A percentile compares a stretch with the other conserved stretches of the same genome.
These are phyloP conservation scores for Rhimphoctona megacephalus DNA, from an alignment of 2,888 invertebrate genomes.

Conservation along the genomic window DNA sequence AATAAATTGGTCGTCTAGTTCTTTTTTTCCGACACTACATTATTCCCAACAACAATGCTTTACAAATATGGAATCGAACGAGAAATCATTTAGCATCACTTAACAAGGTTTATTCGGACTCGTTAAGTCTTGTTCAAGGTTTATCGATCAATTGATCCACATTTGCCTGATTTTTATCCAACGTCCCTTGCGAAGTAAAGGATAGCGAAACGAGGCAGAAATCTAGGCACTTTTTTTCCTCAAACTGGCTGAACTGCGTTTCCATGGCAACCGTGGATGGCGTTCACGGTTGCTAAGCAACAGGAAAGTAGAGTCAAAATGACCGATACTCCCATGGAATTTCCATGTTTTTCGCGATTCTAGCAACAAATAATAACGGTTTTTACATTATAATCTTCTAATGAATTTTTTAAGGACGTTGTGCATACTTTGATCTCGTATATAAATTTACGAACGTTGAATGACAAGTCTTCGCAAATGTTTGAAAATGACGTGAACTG, in stretches of 20 bases:
- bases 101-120: not conserved
- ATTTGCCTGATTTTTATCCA: not conserved
- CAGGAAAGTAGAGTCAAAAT: not conserved
- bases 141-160: not conserved
- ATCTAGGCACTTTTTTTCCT: not conserved
- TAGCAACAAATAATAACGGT: not conserved
- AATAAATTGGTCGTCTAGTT: conserved; percentile 68
- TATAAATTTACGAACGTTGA: not conserved
- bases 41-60: not conserved
- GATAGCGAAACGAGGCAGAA: not conserved
- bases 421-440: not conserved
- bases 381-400: not conserved
- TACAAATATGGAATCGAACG: not conserved
- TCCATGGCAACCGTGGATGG: conserved; percentile 73
- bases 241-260: conserved; percentile 71
- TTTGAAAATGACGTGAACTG: not conserved
- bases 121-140: not conserved
- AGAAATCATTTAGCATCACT: not conserved
- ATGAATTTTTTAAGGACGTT: not conserved
- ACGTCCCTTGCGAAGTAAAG: not conserved
- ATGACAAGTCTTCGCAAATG: not conserved
- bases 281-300: conserved; percentile 24
- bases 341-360: not conserved
- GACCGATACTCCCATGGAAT: not conserved
- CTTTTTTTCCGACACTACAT: conserved; percentile 53